Percentiles rank a stretch among this genome's conserved stretches.
These are phyloP conservation scores for Calephelis virginiensis DNA, from an alignment of 1,140 invertebrate species.

Conservation along the genomic window DNA sequence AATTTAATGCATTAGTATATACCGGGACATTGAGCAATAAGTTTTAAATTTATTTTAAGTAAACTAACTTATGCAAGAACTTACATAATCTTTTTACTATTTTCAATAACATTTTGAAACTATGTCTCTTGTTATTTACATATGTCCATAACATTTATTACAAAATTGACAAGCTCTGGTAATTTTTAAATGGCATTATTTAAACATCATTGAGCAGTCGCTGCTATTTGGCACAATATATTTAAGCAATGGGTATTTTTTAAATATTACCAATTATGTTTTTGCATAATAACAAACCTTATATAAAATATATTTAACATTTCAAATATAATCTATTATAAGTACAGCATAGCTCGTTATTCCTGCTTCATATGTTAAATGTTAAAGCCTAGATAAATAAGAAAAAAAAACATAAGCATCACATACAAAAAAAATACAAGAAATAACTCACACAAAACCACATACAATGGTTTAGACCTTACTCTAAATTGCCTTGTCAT, in stretches of 20 bases:
- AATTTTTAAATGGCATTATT: slow-evolving; percentile 23
- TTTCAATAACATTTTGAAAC: slow-evolving; percentile 40
- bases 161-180: slow-evolving; percentile 27
- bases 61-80: slow-evolving; percentile 7
- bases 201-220: slow-evolving; percentile 12
- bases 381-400: slow-evolving; percentile 49
- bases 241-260: not conserved
- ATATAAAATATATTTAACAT: slow-evolving; percentile 11
- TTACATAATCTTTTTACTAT: slow-evolving; percentile 68
- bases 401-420: slow-evolving; percentile 54
- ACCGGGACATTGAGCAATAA: slow-evolving; percentile 2
- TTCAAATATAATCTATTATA: slow-evolving; percentile 40
- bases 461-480: slow-evolving; percentile 51
- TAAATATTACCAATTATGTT: slow-evolving; percentile 16
- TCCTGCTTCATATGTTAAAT: slow-evolving; percentile 43
- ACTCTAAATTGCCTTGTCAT: slow-evolving; percentile 65
- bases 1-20: not conserved
- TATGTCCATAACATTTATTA: slow-evolving; percentile 22
- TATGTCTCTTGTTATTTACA: slow-evolving; percentile 9
- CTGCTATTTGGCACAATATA: slow-evolving; percentile 27
- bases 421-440: slow-evolving; percentile 45
- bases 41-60: slow-evolving; percentile 1
- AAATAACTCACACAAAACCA: slow-evolving; percentile 62
- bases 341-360: slow-evolving; percentile 56
- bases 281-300: slow-evolving; percentile 10